These are phyloP conservation scores for Orgyia antiqua DNA, from an alignment of 2,888 invertebrate species.

Conservation along the genomic window DNA sequence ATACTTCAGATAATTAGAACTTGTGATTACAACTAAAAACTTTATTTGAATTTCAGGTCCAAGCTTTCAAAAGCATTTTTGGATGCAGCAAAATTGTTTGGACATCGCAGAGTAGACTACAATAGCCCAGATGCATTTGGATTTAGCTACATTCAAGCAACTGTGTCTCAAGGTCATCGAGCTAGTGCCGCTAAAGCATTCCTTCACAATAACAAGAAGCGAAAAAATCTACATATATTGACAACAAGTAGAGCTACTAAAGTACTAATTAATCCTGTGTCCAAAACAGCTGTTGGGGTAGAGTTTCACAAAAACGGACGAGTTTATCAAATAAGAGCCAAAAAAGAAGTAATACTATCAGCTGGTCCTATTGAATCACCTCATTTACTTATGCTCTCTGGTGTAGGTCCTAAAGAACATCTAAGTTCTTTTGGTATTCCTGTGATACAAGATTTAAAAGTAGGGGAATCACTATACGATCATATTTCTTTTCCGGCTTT, in stretches of 20 bases:
- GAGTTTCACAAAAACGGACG: conserved; percentile 56
- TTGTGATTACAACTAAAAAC: too few species aligned
- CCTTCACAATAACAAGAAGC: conserved; percentile 67
- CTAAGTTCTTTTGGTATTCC: conserved; percentile 77
- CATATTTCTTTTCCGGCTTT: conserved; percentile 81
- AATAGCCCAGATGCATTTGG: conserved; percentile 82
- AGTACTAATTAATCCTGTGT: conserved; percentile 76
- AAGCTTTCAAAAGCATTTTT: conserved; percentile 82
- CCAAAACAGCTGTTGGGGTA: conserved; percentile 60
- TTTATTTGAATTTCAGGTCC: conserved; percentile 42
- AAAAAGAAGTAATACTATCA: conserved; percentile 79
- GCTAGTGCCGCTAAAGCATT: conserved; percentile 78
- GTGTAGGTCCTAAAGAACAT: conserved; percentile 81
- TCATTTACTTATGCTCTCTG: conserved; percentile 83
- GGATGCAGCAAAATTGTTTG: conserved; percentile 79
- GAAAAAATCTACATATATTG: conserved; percentile 78
- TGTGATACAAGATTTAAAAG: conserved; percentile 79
- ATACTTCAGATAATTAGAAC: too few species aligned
- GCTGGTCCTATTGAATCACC: conserved; percentile 90
- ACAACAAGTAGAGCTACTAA: conserved; percentile 75
- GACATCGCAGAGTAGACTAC: conserved; percentile 82
- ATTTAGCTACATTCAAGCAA: conserved; percentile 70
- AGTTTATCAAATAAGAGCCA: conserved; percentile 59
- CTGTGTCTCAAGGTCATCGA: conserved; percentile 68
- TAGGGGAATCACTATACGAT: conserved; percentile 83